Evolutionary conservation across 2,113 vertebrate genomes (phyloP).

Genomic region (Progne subis): DNA sequence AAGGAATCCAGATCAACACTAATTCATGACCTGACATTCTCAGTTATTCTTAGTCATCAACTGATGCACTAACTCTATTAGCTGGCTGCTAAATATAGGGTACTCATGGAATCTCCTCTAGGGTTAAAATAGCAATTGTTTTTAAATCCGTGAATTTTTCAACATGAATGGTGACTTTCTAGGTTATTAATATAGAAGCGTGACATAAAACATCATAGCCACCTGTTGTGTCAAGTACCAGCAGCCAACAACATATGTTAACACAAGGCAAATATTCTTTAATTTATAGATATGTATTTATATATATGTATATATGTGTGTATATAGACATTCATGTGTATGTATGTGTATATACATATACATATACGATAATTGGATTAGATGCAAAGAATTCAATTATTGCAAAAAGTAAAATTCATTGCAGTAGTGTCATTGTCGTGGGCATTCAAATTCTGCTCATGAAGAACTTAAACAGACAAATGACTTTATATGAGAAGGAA

Average conservation of each 20-base stretch:
- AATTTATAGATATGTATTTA: not conserved
- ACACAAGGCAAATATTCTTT: not conserved
- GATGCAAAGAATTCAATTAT: not conserved
- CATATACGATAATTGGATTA: not conserved
- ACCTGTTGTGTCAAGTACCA: constrained; percentile 7
- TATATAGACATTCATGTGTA: accelerated
- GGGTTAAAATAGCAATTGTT: constrained; percentile 9
- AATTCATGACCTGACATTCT: not conserved
- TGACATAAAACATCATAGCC: not conserved
- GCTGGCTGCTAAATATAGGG: not conserved
- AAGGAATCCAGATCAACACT: not conserved
- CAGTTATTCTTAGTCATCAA: constrained; percentile 11
- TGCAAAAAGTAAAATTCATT: not conserved
- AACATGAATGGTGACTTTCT: not conserved
- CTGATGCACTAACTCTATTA: not conserved
- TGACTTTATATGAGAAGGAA: not conserved
- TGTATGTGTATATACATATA: too few species aligned
- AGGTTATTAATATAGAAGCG: constrained; percentile 26
- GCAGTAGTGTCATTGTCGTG: not conserved
- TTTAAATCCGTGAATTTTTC: not conserved
- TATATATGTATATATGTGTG: accelerated
- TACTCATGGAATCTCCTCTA: constrained; percentile 10
- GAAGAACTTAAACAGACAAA: not conserved
- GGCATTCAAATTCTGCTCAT: not conserved
- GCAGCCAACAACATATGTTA: not conserved